Conservation (phyloP, 2,113 vertebrate genomes). For the Apodemus speciosus region DNA sequence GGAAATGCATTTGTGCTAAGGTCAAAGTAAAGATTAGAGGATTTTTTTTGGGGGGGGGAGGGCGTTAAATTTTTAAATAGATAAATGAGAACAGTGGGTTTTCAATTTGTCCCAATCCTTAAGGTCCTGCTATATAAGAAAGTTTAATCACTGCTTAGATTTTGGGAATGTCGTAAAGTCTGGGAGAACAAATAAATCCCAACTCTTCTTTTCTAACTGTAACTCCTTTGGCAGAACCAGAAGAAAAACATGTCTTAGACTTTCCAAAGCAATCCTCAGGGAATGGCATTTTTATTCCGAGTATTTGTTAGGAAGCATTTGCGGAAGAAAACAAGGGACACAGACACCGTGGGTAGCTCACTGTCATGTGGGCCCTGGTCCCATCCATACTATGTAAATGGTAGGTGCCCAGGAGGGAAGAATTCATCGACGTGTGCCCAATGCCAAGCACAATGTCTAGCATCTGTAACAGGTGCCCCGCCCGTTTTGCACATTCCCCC, state of each 20-base stretch:
- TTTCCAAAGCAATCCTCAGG: background rate
- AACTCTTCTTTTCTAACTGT: background rate
- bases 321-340: background rate
- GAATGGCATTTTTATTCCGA: background rate
- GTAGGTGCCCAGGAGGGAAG: background rate
- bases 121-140: background rate
- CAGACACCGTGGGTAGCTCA: background rate
- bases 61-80: background rate
- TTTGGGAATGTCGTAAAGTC: background rate
- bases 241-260: background rate
- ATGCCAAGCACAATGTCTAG: background rate
- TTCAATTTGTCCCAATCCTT: background rate
- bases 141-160: background rate
- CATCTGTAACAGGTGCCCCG: background rate
- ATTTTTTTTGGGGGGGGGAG: background rate
- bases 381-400: background rate
- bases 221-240: background rate
- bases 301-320: background rate
- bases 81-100: background rate
- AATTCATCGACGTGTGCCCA: background rate
- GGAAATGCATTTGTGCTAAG: background rate
- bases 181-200: background rate
- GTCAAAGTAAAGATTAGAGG: background rate
- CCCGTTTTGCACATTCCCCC: background rate
- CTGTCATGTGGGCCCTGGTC: background rate